phyloP scores from a whole-genome alignment of 2,888 invertebrate species.

The Epinotia ramella region DNA sequence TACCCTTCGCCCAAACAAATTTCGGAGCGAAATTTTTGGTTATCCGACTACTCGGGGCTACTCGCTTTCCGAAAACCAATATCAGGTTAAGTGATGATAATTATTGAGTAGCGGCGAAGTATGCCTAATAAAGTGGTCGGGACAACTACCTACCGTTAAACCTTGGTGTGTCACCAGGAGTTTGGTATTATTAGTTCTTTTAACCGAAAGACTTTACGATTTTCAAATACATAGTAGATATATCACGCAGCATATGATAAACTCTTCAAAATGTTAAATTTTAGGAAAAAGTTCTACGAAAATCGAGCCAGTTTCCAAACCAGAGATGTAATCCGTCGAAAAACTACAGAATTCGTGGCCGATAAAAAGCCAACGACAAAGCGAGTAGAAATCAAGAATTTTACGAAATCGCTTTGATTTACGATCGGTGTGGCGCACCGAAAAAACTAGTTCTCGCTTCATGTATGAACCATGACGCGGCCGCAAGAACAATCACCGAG shows the following conservation, averaged over 20 bases:
- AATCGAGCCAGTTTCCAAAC: constrained; percentile 28
- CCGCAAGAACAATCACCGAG: constrained; percentile 81
- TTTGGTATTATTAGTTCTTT: not conserved
- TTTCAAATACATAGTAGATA: not conserved
- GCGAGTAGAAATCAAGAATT: constrained; percentile 65
- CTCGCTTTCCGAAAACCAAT: constrained; percentile 65
- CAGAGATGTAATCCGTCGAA: constrained; percentile 37
- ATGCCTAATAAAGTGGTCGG: constrained; percentile 23
- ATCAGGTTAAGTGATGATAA: constrained; percentile 67
- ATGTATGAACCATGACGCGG: constrained; percentile 85
- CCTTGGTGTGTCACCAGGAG: constrained; percentile 11
- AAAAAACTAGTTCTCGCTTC: constrained; percentile 83
- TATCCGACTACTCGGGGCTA: constrained; percentile 69
- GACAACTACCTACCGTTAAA: constrained; percentile 27
- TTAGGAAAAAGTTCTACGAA: constrained; percentile 8
- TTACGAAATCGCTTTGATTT: constrained; percentile 72
- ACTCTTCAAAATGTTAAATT: not conserved
- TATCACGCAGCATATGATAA: not conserved
- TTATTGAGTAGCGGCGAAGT: constrained; percentile 60
- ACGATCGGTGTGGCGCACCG: constrained; percentile 65
- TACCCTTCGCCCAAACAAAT: constrained; percentile 58
- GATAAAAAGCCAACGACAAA: constrained; percentile 61
- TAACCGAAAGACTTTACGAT: not conserved
- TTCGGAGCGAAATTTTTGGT: constrained; percentile 79
- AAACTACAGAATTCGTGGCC: constrained; percentile 53